phyloP scores from a whole-genome alignment of 2,113 vertebrate species.

The Strix uralensis region DNA sequence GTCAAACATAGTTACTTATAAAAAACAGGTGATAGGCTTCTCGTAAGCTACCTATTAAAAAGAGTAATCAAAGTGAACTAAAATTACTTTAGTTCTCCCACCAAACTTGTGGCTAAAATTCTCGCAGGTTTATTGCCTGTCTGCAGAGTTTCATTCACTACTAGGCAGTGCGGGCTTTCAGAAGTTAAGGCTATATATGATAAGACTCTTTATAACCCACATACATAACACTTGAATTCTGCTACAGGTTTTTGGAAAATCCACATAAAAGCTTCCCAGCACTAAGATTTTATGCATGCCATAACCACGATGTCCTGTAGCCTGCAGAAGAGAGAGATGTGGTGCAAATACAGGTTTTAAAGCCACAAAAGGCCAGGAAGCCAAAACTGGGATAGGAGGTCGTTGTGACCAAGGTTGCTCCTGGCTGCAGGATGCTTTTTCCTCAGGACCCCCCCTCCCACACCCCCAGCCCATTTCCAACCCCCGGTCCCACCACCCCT shows the following conservation, averaged over 20 bases:
- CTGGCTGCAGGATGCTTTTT: neutral
- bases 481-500: neutral
- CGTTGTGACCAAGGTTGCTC: neutral
- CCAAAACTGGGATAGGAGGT: neutral
- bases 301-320: neutral
- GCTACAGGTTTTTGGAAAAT: neutral
- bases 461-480: neutral
- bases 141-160: neutral
- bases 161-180: neutral
- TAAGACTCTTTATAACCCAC: neutral
- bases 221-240: neutral
- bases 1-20: slow-evolving; percentile 76
- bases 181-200: neutral
- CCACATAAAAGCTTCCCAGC: neutral
- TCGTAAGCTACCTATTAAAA: slow-evolving; percentile 33
- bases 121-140: neutral
- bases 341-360: neutral
- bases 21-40: slow-evolving; percentile 56
- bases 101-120: neutral
- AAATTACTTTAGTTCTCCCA: slow-evolving; percentile 6
- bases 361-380: accelerated
- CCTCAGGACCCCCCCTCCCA: neutral
- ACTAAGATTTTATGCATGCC: neutral
- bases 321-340: neutral
- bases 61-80: slow-evolving; percentile 62